phyloP scores from a whole-genome alignment of 2,888 invertebrate species.

The Paralinhomoeus sp. region DNA sequence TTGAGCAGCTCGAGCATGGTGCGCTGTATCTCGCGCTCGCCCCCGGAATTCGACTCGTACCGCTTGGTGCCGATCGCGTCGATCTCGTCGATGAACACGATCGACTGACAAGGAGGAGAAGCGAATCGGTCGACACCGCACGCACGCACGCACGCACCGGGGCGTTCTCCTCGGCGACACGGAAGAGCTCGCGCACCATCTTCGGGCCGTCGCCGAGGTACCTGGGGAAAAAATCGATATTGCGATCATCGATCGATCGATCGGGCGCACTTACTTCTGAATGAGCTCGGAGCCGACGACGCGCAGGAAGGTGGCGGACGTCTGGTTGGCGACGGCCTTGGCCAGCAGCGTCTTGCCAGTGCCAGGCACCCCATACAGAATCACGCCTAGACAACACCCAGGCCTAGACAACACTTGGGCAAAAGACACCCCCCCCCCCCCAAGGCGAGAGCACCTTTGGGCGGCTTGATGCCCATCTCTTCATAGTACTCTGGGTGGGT shows the following conservation, averaged over 20 bases:
- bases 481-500: constrained; percentile 99
- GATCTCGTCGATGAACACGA: constrained; percentile 98
- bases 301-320: constrained; percentile 92
- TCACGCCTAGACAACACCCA: constrained; percentile 47
- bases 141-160: no score
- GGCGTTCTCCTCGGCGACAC: constrained; percentile 98
- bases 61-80: constrained; percentile 93
- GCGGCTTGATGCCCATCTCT: constrained; percentile 99
- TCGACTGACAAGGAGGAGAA: constrained; percentile 37
- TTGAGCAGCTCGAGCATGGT: no score
- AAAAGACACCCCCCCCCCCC: no score
- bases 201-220: constrained; percentile 89
- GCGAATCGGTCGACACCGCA: no score
- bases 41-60: constrained; percentile 96
- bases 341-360: constrained; percentile 93
- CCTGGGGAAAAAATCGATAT: no score
- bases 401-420: no score
- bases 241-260: no score
- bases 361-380: constrained; percentile 88
- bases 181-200: constrained; percentile 79
- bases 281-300: constrained; percentile 98
- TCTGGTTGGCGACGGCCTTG: constrained; percentile 97
- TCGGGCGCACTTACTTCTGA: constrained; percentile 74
- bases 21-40: no score
- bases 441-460: constrained; percentile 59